phyloP scores from a whole-genome alignment of 2,113 vertebrate genomes.

The Australoheros scitulus region DNA sequence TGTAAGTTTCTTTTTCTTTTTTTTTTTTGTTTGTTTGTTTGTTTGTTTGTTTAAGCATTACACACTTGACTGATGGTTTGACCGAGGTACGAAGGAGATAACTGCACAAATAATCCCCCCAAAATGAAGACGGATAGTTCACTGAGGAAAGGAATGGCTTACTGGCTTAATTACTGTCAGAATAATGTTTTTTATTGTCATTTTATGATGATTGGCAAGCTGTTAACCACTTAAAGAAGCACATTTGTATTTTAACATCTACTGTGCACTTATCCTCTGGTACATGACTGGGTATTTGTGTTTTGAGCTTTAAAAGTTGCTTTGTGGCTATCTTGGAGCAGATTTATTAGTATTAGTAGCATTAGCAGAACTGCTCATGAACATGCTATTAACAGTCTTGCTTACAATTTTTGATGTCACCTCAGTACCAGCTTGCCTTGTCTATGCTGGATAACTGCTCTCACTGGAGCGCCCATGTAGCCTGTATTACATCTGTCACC shows the following conservation, averaged over 20 bases:
- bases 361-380: conserved; percentile 4
- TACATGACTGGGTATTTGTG: neutral
- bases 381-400: conserved; percentile 1
- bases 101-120: neutral
- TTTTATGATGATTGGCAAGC: neutral
- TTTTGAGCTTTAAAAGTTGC: neutral
- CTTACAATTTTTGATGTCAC: conserved; percentile 7
- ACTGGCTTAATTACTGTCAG: neutral
- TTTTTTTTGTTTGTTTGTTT: too few relatives aligned
- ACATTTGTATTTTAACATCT: neutral
- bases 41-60: neutral
- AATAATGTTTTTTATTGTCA: neutral
- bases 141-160: neutral
- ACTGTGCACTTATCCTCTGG: neutral
- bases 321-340: neutral
- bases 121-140: neutral
- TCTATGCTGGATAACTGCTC: conserved; percentile 37
- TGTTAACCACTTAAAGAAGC: neutral
- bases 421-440: conserved; percentile 15
- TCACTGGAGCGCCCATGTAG: conserved; percentile 39
- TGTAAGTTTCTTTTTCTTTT: too few relatives aligned
- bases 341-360: neutral
- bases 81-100: neutral
- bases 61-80: neutral
- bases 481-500: conserved; percentile 60